Base-by-base conservation (phyloP, 2,797 vertebrate genomes). In the Trachurus trachurus region DNA sequence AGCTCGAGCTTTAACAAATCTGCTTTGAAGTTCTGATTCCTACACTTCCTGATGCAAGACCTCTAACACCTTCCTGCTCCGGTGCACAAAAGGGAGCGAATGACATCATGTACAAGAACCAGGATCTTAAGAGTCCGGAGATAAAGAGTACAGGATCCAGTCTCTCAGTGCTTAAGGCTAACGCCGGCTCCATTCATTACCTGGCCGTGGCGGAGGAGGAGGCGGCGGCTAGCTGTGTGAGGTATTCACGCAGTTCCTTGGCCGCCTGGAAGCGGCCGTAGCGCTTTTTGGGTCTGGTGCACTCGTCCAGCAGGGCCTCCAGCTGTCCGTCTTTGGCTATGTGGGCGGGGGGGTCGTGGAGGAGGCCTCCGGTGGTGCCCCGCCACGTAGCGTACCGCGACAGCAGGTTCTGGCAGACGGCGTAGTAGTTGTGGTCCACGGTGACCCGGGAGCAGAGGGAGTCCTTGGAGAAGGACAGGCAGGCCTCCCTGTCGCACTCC, bases 391-490 rank as follows among this genome's bases (percentile, higher is more conserved):
- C 97, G 5, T 98, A 98, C 79, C 96, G 96, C 6, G 97, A 99
- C 83, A 99, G 95, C 80, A 99, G 97, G 94, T 99, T 99, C 94
- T 99, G 98, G 89, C 98, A 99, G 90, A 99, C 74, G 61, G 98
- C 98, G 22, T 99, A 99, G 42, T 98, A 99, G 94, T 99, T 99
- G 94, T 99, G 98, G 95, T 99, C 98, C 91, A 98, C 97, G 31
- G 97, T 99, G 89, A 97, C 97, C 58, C 97, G 94, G 76, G 97
- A 96, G 82, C 98, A 99, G 37, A 99, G 96, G 21, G 97, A 96
- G 90, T 99, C 98, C 91, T 99, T 99, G 13, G 98, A 99, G 94
- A 99, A 99, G n/a, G 98, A 99, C 70, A 99, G 95, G 81, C 98
- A 99, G 87, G 98, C 98, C 92, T 99, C 98, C 81, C 98, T 96